Evolutionary conservation across 2,113 vertebrate genomes (phyloP).

Genomic region (Xiphophorus maculatus): DNA sequence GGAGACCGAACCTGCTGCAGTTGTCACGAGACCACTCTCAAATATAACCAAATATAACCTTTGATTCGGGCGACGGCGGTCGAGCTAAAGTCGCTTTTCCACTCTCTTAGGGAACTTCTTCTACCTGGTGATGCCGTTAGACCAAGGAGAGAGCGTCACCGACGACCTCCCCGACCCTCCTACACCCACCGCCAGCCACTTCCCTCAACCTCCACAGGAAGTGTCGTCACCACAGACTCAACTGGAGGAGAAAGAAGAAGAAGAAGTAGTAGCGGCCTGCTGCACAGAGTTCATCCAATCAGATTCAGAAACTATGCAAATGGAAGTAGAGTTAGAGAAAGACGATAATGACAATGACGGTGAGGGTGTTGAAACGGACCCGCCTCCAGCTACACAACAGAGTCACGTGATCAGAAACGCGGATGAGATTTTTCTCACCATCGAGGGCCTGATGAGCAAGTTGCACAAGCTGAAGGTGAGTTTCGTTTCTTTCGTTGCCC

Average conservation of each 20-base stretch:
- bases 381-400: slow-evolving; percentile 25
- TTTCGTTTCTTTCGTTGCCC: not conserved
- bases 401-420: slow-evolving; percentile 73
- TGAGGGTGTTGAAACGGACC: slow-evolving; percentile 31
- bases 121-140: slow-evolving; percentile 77
- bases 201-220: slow-evolving; percentile 41
- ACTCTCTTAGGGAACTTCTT: slow-evolving; percentile 76
- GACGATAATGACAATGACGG: not conserved
- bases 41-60: not conserved
- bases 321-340: slow-evolving; percentile 26
- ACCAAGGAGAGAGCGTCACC: slow-evolving; percentile 70
- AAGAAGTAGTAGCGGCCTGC: not conserved
- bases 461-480: slow-evolving; percentile 74
- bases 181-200: slow-evolving; percentile 46
- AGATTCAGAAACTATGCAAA: slow-evolving; percentile 25
- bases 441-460: slow-evolving; percentile 78
- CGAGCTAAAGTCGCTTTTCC: not conserved
- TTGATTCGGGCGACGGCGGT: accelerated
- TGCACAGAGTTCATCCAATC: not conserved
- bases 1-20: not conserved
- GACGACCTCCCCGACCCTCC: slow-evolving; percentile 63
- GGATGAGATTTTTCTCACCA: slow-evolving; percentile 79
- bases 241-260: slow-evolving; percentile 13
- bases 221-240: slow-evolving; percentile 4
- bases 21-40: not conserved